Conservation (phyloP, 2,113 vertebrate genomes). For the Myiozetetes cayanensis region DNA sequence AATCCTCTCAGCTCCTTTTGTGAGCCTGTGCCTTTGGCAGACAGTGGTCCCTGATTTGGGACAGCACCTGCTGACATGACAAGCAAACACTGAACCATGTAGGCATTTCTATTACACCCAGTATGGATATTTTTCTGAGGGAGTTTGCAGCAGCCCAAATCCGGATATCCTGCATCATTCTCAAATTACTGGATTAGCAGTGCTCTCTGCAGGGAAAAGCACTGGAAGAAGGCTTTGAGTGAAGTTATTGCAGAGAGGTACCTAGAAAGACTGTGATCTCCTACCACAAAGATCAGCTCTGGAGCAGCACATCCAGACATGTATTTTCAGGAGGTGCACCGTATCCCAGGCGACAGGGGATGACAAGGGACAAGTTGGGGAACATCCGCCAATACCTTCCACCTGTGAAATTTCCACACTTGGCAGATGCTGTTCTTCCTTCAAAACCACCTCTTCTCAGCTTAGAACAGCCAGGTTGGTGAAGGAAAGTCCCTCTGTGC, state of each 20-base stretch:
- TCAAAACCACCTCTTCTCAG: neutral
- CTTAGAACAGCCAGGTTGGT: neutral
- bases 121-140: neutral
- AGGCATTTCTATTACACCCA: neutral
- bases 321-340: neutral
- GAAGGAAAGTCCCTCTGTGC: conserved; percentile 12
- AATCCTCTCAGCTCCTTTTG: neutral
- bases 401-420: conserved; percentile 18
- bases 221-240: neutral
- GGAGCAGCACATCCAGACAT: neutral
- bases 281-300: neutral
- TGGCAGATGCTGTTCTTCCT: neutral
- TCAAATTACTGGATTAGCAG: neutral
- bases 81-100: neutral
- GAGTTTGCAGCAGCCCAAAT: neutral
- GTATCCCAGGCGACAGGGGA: neutral
- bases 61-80: neutral
- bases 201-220: neutral
- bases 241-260: neutral
- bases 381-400: neutral
- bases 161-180: neutral
- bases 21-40: neutral
- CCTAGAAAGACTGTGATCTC: neutral
- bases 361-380: neutral
- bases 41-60: neutral